These are phyloP conservation scores for Phaonia tiefii DNA, from an alignment of 2,888 invertebrate species.

Conservation along the genomic window DNA sequence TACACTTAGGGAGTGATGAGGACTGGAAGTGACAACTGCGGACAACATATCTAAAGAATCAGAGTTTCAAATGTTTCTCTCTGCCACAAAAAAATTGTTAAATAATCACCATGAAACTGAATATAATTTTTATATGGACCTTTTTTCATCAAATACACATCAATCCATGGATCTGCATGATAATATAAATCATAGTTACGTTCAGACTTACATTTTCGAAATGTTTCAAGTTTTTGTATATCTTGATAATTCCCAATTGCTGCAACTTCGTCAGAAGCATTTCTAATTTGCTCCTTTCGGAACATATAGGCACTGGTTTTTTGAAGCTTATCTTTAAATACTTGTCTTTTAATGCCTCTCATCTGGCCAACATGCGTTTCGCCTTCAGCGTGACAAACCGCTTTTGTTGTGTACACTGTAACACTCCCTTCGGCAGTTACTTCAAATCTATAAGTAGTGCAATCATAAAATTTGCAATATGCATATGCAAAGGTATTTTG, in stretches of 20 bases:
- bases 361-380: slow-evolving; percentile 17
- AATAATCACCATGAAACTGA: neutral
- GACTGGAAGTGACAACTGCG: no score
- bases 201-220: slow-evolving; percentile 20
- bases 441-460: slow-evolving; percentile 17
- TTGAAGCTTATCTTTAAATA: neutral
- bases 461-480: slow-evolving; percentile 16
- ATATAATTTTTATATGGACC: slow-evolving; percentile 23
- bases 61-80: no score
- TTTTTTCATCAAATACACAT: neutral
- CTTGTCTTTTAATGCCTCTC: slow-evolving; percentile 27
- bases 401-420: slow-evolving; percentile 17
- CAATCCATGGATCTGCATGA: neutral
- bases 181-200: neutral
- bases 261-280: slow-evolving; percentile 17
- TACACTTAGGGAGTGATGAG: no score
- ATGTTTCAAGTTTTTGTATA: slow-evolving; percentile 22
- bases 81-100: neutral
- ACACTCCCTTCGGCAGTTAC: slow-evolving; percentile 10
- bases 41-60: neutral
- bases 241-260: slow-evolving; percentile 22
- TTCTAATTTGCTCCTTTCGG: slow-evolving; percentile 12
- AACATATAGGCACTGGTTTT: no score
- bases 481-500: neutral
- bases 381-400: slow-evolving; percentile 9